phyloP scores from a whole-genome alignment of 2,113 vertebrate genomes.

The Dicentrarchus labrax region DNA sequence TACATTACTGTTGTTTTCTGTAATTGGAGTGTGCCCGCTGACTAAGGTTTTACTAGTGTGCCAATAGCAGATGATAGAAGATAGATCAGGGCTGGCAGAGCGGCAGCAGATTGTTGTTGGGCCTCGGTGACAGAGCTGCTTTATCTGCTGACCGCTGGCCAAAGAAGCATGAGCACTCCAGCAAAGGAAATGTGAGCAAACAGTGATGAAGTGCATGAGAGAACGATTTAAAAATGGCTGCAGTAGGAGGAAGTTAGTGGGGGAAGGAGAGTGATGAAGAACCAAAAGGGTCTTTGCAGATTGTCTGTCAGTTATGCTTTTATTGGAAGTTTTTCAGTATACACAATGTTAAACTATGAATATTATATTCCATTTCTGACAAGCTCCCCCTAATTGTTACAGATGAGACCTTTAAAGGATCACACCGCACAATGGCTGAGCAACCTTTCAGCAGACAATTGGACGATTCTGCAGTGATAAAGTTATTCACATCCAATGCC shows the following conservation, averaged over 20 bases:
- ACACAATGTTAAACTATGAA: too few relatives aligned
- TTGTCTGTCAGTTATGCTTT: neutral
- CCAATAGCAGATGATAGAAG: constrained; percentile 46
- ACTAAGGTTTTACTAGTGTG: constrained; percentile 61
- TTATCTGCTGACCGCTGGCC: constrained; percentile 57
- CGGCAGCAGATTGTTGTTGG: constrained; percentile 39
- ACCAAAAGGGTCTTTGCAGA: neutral
- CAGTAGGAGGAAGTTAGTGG: neutral
- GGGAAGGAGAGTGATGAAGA: neutral
- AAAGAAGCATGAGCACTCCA: constrained; percentile 2
- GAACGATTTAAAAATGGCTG: constrained; percentile 6
- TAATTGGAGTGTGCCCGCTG: constrained; percentile 60
- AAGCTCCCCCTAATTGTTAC: too few relatives aligned
- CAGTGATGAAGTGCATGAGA: constrained; percentile 25
- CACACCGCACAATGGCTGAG: too few relatives aligned
- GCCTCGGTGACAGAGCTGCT: constrained; percentile 48
- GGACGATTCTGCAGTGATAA: too few relatives aligned
- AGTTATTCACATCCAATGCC: too few relatives aligned
- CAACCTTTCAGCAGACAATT: too few relatives aligned
- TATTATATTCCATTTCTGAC: too few relatives aligned
- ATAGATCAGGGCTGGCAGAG: constrained; percentile 60
- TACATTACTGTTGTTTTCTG: constrained; percentile 66
- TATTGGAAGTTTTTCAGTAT: too few relatives aligned
- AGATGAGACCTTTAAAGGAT: too few relatives aligned
- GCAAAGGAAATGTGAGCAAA: constrained; percentile 11